Percentiles rank a stretch among this genome's conserved stretches.
Evolutionary conservation across 2,797 vertebrate species (phyloP).

Genomic region (Malacoraja senta): DNA sequence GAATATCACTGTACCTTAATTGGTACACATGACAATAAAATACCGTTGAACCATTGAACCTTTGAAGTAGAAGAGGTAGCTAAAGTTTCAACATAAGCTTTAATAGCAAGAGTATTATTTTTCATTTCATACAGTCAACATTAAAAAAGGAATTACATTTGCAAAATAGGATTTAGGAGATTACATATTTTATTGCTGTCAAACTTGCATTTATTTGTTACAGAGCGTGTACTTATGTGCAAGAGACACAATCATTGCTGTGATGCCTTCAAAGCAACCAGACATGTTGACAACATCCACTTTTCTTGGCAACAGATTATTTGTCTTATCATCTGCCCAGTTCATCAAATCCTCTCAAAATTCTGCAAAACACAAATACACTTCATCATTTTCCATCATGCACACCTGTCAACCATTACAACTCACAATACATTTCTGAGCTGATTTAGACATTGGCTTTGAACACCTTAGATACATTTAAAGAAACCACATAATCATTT

Average conservation of each 20-base stretch:
- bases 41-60: too few species aligned
- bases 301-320: too few species aligned
- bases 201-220: neutral
- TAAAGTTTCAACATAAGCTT: neutral
- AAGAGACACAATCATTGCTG: neutral
- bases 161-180: neutral
- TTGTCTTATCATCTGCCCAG: too few species aligned
- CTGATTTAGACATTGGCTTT: neutral
- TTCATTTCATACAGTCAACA: neutral
- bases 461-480: too few species aligned
- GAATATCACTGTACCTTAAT: too few species aligned
- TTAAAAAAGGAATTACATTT: neutral
- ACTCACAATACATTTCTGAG: neutral
- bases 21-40: too few species aligned
- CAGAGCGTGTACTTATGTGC: neutral
- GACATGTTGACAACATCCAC: too few species aligned
- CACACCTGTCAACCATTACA: too few species aligned
- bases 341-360: too few species aligned
- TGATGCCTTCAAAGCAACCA: too few species aligned
- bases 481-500: neutral
- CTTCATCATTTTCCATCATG: too few species aligned
- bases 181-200: neutral
- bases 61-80: neutral
- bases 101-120: neutral
- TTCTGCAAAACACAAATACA: too few species aligned